A percentile compares a stretch with the other conserved stretches of the same genome.
These are phyloP conservation scores for Leptopilina syphax DNA, from an alignment of 2,888 invertebrate species.

Conservation along the genomic window DNA sequence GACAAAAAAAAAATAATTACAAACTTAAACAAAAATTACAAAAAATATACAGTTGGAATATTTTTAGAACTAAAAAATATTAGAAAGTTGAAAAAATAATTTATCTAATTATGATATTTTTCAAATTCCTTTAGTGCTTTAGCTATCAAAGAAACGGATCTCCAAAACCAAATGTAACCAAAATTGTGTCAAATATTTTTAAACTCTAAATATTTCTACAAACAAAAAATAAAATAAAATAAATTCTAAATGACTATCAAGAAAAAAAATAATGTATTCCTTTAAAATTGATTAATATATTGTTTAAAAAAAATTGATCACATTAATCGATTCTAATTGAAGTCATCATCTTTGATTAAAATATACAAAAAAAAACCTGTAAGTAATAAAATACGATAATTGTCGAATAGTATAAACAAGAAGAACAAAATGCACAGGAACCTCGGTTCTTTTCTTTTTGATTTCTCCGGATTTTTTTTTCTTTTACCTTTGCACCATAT, in stretches of 20 bases:
- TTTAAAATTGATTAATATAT: neutral
- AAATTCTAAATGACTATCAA: conserved; percentile 4
- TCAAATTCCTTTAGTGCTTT: too few species aligned
- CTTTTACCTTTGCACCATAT: conserved; percentile 83
- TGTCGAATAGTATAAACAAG: neutral
- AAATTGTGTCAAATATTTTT: conserved; percentile 3
- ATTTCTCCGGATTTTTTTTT: conserved; percentile 39
- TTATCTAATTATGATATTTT: too few species aligned
- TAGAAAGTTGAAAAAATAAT: too few species aligned
- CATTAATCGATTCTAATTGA: conserved; percentile 1
- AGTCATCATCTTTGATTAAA: neutral
- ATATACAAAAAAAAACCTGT: conserved; percentile 6
- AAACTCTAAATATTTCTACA: neutral
- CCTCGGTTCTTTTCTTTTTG: conserved; percentile 47
- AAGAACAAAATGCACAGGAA: conserved; percentile 18
- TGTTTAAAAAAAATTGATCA: neutral
- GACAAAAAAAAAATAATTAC: too few species aligned
- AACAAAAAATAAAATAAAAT: neutral
- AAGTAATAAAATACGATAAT: conserved; percentile 21
- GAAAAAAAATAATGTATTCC: neutral
- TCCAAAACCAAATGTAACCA: conserved; percentile 13
- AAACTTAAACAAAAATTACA: too few species aligned
- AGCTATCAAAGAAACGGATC: too few species aligned
- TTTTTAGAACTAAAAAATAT: too few species aligned
- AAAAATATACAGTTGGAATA: too few species aligned